Evolutionary conservation across 2,113 vertebrate species (phyloP), one percentile per base, ranked within the genome.

Genomic region (Brachionichthys hirsutus): DNA sequence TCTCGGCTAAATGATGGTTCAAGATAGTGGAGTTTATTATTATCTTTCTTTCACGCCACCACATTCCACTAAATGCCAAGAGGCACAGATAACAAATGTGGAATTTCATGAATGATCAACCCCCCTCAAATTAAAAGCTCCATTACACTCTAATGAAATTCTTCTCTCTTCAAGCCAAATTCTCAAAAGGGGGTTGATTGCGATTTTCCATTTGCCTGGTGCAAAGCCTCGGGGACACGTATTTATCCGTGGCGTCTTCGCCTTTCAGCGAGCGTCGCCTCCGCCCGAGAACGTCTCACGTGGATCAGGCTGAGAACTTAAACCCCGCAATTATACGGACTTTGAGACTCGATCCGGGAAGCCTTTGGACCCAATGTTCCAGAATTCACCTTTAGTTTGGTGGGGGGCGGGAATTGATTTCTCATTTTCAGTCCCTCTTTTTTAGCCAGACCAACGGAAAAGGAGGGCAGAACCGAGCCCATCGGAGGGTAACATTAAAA

Each of bases 111-210:
- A 87, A 78, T 80, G 85, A 89, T 82, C 76, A 80, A 77, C 72
- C 82, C 72, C 82, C 59, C 58, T 69, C 68, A 85, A 87, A 88
- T 87, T 83, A 86, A 87, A 84, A 86, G 83, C 78, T 85, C 85
- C 82, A 86, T 87, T 88, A 82, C 82, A 78, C 80, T 78, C 62
- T 80, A 80, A 88, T 83, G 83, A 84, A 85, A 82, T 75, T 83
- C 52, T 65, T 73, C 74, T 78, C 73, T 69, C 72, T 67, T 77
- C 64, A 65, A 75, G 69, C 59, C 16, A 50, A 78, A 81, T 80
- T 71, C 83, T 84, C 75, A 45, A 65, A 73, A 72, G 78, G 40
- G 78, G 40, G 65, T 65, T 65, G 46, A 79, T 60, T 70, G 70
- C 48, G 71, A 67, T 82, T 86, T 86, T 83, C 78, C 62, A 62